phyloP scores from a whole-genome alignment of 2,797 vertebrate species.

The Oophaga sylvatica region DNA sequence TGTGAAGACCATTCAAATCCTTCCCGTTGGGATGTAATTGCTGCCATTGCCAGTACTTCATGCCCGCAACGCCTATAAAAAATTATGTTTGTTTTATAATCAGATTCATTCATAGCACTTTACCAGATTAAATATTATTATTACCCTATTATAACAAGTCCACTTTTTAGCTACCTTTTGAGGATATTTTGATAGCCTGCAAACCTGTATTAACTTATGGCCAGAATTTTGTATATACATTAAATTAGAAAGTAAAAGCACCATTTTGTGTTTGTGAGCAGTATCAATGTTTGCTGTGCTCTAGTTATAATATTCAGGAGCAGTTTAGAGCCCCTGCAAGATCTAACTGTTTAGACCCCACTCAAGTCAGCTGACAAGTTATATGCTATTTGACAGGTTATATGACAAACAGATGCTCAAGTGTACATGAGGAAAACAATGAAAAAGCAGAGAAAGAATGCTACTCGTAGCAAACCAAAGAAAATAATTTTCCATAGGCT shows the following conservation, averaged over 20 bases:
- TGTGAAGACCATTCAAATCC: conserved; percentile 35
- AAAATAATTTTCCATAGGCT: no score
- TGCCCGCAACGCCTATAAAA: conserved; percentile 17
- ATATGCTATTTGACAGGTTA: no score
- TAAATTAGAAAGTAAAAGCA: background rate
- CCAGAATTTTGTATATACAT: background rate
- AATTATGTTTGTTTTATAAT: conserved; percentile 32
- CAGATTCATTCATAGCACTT: conserved; percentile 30
- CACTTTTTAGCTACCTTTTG: background rate
- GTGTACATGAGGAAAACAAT: no score
- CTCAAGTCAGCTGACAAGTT: no score
- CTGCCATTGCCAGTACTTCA: background rate
- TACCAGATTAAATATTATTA: conserved; percentile 52
- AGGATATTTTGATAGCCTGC: background rate
- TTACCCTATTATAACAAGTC: conserved; percentile 19
- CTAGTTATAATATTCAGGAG: no score
- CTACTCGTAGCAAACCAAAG: no score
- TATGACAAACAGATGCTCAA: no score
- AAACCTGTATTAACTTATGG: conserved; percentile 26
- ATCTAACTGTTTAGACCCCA: no score
- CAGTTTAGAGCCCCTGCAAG: no score
- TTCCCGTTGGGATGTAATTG: conserved; percentile 9
- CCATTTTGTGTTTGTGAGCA: background rate
- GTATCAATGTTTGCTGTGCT: no score
- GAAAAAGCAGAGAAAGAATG: no score